These are phyloP conservation scores for Frankliniella fusca DNA, from an alignment of 2,888 invertebrate species.

Conservation along the genomic window DNA sequence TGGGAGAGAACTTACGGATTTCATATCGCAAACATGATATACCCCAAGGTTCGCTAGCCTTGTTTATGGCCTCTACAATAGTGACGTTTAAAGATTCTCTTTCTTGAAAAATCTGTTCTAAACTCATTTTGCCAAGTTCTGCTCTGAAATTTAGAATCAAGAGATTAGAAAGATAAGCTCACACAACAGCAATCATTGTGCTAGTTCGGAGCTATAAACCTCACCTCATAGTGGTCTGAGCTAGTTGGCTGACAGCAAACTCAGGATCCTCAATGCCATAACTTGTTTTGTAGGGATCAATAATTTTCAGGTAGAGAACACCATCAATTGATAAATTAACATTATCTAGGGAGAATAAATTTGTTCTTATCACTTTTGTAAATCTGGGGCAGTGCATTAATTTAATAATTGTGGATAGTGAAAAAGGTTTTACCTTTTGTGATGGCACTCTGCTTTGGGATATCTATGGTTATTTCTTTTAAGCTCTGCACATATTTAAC, in stretches of 20 bases:
- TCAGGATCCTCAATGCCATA: constrained; percentile 99
- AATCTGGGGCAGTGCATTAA: not conserved
- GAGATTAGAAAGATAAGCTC: not conserved
- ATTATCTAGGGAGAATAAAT: constrained; percentile 63
- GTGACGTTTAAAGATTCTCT: constrained; percentile 90
- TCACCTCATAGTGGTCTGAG: constrained; percentile 96
- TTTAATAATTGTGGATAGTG: not conserved
- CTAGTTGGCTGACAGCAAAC: constrained; percentile 97
- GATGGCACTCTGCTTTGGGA: constrained; percentile 97
- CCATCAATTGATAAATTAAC: constrained; percentile 96
- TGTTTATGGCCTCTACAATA: constrained; percentile 95
- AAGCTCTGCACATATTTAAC: constrained; percentile 96
- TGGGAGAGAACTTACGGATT: constrained; percentile 64
- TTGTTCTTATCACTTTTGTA: not conserved
- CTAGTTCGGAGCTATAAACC: not conserved
- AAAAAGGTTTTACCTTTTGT: constrained; percentile 59
- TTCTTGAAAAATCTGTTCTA: constrained; percentile 96
- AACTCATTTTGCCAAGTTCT: constrained; percentile 92
- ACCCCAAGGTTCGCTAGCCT: constrained; percentile 98
- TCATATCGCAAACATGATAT: constrained; percentile 93
- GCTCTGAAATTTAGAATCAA: constrained; percentile 51
- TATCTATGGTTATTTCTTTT: constrained; percentile 99
- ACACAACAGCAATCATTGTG: not conserved
- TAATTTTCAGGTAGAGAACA: constrained; percentile 88
- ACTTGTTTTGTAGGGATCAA: constrained; percentile 90